Evolutionary conservation across 2,113 vertebrate genomes (phyloP), one percentile per base, ranked within the genome.

Genomic region (Chloropsis hardwickii): DNA sequence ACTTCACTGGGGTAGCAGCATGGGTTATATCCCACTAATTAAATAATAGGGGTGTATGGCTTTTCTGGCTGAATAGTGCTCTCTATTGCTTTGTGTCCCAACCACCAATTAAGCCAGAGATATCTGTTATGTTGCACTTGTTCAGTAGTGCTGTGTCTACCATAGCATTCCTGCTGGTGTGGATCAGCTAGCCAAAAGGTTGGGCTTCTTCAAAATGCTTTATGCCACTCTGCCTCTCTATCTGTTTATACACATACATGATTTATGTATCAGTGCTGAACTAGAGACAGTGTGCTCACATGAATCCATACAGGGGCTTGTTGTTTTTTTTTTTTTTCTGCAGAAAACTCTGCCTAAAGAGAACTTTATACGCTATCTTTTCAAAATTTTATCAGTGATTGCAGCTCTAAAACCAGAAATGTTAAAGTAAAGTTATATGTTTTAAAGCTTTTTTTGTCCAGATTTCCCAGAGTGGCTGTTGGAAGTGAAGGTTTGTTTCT

Each of bases 1-100:
- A 10, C 6, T 29, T 88, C 33, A 47, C 13, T n/a, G 28, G 8
- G 8, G 14, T 35, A 90, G 19, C 14, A 50, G 47, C 5, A 8
- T 4, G 29, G 12, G 6, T 60, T 58, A 15, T 27, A 56, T 44
- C 18, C 25, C 11, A 9, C 5, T 60, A 74, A 42, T 37, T 37
- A 45, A 85, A 44, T 3, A n/a, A 23, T 3, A 12, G 3, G 5
- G 0, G 0, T 7, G 8, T 14, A 13, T 4, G 24, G 0, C 5
- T 70, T n/a, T 81, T 57, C 39, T 82, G 62, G 54, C 18, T 65
- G 77, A 73, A n/a, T 3, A 5, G 1, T 80, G 20, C 9, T 85
- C 6, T 25, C 10, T 45, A 0, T 35, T 57, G 23, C 35, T 73
- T 42, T 35, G 8, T 57, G 22, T 45, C 14, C 35, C 35, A 84